A percentile compares a stretch with the other conserved stretches of the same genome.
Conservation (phyloP, 2,888 invertebrate species). For the Athalia cordata region DNA sequence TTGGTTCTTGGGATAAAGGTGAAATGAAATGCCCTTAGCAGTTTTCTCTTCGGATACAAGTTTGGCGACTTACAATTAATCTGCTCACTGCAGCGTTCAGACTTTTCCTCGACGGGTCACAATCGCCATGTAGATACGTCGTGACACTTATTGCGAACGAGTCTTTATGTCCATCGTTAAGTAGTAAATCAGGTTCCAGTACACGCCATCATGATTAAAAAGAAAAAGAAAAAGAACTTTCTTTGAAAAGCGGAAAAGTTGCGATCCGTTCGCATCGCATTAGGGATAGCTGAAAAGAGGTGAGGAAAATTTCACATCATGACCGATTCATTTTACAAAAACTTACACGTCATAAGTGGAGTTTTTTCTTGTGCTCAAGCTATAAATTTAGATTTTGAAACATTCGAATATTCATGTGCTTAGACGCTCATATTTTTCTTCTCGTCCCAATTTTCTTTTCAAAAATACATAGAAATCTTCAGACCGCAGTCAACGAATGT, state of each 20-base stretch:
- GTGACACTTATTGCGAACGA: slow-evolving; percentile 33
- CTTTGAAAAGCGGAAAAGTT: neutral
- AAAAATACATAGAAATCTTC: too few relatives aligned
- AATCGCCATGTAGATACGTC: neutral
- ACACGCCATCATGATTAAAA: neutral
- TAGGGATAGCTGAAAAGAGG: too few relatives aligned
- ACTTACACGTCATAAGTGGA: too few relatives aligned
- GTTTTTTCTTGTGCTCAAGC: too few relatives aligned
- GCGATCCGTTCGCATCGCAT: too few relatives aligned
- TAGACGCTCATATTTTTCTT: too few relatives aligned
- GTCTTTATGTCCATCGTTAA: slow-evolving; percentile 27
- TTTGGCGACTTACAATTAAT: slow-evolving; percentile 27
- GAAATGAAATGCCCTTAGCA: neutral
- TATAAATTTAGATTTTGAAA: too few relatives aligned
- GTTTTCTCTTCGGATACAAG: slow-evolving; percentile 37
- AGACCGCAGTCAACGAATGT: too few relatives aligned
- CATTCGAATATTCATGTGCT: too few relatives aligned
- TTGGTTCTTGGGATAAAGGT: neutral
- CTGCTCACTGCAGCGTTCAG: neutral
- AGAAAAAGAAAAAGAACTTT: neutral
- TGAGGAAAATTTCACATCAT: too few relatives aligned
- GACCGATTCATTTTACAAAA: too few relatives aligned
- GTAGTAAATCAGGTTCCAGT: neutral
- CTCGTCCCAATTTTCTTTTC: too few relatives aligned
- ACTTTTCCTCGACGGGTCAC: slow-evolving; percentile 13